A percentile compares a stretch with the other conserved stretches of the same genome.
These are phyloP conservation scores for Thereva nobilitata DNA, from an alignment of 2,888 invertebrate genomes.

Conservation along the genomic window DNA sequence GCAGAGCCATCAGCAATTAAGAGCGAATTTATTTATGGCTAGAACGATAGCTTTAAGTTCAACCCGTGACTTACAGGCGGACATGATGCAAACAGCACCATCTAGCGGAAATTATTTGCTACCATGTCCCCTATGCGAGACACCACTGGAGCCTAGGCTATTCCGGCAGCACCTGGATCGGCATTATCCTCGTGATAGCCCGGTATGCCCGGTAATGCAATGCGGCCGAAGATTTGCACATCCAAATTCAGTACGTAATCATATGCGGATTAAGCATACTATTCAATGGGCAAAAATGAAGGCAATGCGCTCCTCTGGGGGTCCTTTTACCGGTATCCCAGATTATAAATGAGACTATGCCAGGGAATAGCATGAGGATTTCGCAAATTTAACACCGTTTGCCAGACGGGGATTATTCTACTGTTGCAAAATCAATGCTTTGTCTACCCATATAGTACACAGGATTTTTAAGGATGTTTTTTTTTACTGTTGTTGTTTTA, in stretches of 20 bases:
- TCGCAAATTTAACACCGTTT: no score
- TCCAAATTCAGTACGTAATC: constrained; percentile 85
- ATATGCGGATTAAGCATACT: constrained; percentile 83
- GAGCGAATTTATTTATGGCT: constrained; percentile 58
- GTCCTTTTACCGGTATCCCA: constrained; percentile 57
- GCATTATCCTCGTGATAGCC: constrained; percentile 84
- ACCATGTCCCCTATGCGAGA: constrained; percentile 75
- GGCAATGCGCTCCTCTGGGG: constrained; percentile 62
- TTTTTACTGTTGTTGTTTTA: no score
- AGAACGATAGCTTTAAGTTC: constrained; percentile 55
- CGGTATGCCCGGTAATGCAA: constrained; percentile 75
- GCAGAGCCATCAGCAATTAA: constrained; percentile 55
- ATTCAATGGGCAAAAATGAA: constrained; percentile 84
- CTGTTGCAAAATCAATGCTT: no score
- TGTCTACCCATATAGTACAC: no score
- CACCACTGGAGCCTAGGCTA: constrained; percentile 66
- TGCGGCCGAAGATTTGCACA: constrained; percentile 79
- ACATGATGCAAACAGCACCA: constrained; percentile 56
- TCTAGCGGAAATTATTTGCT: constrained; percentile 57
- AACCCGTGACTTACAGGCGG: constrained; percentile 53
- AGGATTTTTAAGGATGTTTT: no score
- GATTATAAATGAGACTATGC: constrained; percentile 58
- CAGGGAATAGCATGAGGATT: constrained; percentile 46
- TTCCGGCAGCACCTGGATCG: constrained; percentile 77
- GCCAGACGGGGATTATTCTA: no score